Conservation (phyloP, 2,888 invertebrate species). For the Psococerastis gibbosa region DNA sequence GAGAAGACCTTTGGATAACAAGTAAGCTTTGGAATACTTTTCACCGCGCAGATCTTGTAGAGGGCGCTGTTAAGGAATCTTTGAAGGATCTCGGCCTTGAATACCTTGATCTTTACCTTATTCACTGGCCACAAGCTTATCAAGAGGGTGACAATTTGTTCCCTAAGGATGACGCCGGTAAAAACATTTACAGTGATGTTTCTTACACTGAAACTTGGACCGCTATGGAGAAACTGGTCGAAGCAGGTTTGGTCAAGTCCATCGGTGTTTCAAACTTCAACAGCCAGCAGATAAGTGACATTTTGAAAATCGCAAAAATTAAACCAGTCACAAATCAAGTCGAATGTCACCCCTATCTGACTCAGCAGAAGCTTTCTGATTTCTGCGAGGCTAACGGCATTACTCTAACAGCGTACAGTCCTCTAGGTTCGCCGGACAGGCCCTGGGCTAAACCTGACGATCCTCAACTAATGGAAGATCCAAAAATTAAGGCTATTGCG, state of each 20-base stretch:
- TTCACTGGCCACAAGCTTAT: conserved; percentile 83
- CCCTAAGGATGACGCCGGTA: conserved; percentile 23
- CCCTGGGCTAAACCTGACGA: conserved; percentile 64
- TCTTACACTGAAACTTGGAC: conserved; percentile 44
- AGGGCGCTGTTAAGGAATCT: conserved; percentile 42
- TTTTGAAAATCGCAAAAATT: conserved; percentile 38
- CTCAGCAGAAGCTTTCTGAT: conserved; percentile 44
- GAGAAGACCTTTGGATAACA: conserved; percentile 46
- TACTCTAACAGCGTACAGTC: conserved; percentile 61
- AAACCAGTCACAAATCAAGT: conserved; percentile 51
- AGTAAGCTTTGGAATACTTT: conserved; percentile 70
- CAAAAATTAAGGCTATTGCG: conserved; percentile 40
- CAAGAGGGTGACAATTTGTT: conserved; percentile 29
- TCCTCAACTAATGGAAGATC: conserved; percentile 50
- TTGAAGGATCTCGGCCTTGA: conserved; percentile 51
- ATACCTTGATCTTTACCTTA: conserved; percentile 73
- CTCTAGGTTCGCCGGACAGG: conserved; percentile 66
- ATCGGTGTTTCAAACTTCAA: conserved; percentile 77
- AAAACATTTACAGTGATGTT: conserved; percentile 22
- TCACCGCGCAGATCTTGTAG: conserved; percentile 60
- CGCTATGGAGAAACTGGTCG: conserved; percentile 50
- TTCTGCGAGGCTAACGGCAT: conserved; percentile 48
- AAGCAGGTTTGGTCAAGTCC: conserved; percentile 44
- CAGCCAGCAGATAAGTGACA: conserved; percentile 43
- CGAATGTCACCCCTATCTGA: conserved; percentile 66